These are phyloP conservation scores for Dromococcyx pavoninus DNA, from an alignment of 2,797 vertebrate species.

Conservation along the genomic window DNA sequence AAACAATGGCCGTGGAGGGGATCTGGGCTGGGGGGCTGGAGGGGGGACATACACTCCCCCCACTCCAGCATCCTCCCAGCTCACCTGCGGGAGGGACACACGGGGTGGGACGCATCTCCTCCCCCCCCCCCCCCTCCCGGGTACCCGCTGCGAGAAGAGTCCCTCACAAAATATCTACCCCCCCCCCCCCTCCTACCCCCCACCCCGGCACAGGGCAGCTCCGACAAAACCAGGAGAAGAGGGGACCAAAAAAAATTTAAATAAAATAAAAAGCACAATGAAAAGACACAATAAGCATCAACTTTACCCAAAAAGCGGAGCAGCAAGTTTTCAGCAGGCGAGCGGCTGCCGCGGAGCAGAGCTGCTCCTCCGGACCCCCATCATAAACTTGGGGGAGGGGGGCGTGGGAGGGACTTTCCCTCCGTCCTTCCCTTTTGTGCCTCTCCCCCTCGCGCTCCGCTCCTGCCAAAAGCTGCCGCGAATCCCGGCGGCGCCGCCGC, in stretches of 20 bases:
- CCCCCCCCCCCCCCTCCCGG: neutral
- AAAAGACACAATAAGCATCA: conserved; percentile 42
- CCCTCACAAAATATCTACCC: neutral
- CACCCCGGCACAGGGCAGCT: neutral
- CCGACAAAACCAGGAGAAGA: neutral
- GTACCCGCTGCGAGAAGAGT: neutral
- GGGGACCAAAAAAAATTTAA: accelerated
- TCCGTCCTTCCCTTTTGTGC: conserved; percentile 54
- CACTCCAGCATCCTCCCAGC: neutral
- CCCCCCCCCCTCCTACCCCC: neutral
- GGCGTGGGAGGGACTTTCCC: conserved; percentile 49
- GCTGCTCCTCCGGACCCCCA: conserved; percentile 66
- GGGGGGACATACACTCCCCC: neutral
- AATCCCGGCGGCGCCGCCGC: conserved; percentile 45
- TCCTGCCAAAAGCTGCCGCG: conserved; percentile 67
- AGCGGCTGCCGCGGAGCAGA: conserved; percentile 64
- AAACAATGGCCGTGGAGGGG: neutral
- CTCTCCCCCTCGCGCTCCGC: neutral
- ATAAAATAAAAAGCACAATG: neutral
- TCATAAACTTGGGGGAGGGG: conserved; percentile 68
- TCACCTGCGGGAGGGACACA: neutral
- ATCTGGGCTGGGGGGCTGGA: neutral
- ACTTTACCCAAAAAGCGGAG: conserved; percentile 78
- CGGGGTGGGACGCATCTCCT: neutral
- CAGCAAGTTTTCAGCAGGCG: conserved; percentile 71